Conservation (phyloP, 2,888 invertebrate genomes). For the Meiosimyza decipiens region DNA sequence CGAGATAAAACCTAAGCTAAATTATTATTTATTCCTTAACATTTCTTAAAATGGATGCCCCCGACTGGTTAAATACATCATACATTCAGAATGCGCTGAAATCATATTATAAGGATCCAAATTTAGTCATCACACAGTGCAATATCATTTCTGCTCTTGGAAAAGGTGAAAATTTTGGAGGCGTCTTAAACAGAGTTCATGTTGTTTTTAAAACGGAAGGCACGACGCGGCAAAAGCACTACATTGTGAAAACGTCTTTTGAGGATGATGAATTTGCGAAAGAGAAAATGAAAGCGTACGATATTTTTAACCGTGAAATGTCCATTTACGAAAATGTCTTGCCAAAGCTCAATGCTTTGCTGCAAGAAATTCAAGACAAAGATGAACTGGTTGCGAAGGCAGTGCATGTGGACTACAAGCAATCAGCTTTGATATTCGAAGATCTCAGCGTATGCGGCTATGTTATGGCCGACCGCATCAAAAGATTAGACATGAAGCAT, state of each 20-base stretch:
- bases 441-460: conserved; percentile 58
- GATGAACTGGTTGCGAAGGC: conserved; percentile 62
- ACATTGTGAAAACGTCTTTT: conserved; percentile 60
- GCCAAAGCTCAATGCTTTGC: conserved; percentile 58
- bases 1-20: not conserved
- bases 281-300: conserved; percentile 58
- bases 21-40: not conserved
- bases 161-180: conserved; percentile 64
- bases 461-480: conserved; percentile 57
- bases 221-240: conserved; percentile 44
- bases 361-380: conserved; percentile 53
- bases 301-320: conserved; percentile 65
- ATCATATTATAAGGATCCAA: conserved; percentile 52
- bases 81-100: conserved; percentile 54
- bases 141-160: conserved; percentile 55
- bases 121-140: conserved; percentile 50
- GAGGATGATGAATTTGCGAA: conserved; percentile 57
- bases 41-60: conserved; percentile 43
- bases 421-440: conserved; percentile 61
- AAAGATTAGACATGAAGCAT: conserved; percentile 66
- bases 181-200: conserved; percentile 56
- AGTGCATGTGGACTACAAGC: conserved; percentile 59
- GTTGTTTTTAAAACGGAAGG: conserved; percentile 47
- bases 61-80: conserved; percentile 57
- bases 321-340: conserved; percentile 60